These are phyloP conservation scores for Stylophora pistillata DNA, from an alignment of 64 coral and sea anemone species.

Conservation along the genomic window DNA sequence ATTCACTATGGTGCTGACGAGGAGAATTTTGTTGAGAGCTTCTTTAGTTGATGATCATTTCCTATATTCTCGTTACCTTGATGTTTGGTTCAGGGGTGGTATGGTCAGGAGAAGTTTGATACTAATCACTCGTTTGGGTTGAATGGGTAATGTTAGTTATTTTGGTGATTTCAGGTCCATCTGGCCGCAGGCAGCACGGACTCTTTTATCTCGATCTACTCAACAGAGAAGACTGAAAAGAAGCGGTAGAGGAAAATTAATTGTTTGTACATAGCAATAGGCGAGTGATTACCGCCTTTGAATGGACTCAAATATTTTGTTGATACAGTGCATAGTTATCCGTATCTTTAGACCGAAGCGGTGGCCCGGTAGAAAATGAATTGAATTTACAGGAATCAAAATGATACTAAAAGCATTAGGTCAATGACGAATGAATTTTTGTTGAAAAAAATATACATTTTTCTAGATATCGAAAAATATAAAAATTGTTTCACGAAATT, in stretches of 20 bases:
- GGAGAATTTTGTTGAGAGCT: too few relatives aligned
- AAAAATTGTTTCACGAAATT: too few relatives aligned
- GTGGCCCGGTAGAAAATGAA: neutral
- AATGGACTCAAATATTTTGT: neutral
- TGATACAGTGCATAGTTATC: neutral
- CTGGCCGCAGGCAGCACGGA: constrained; percentile 95
- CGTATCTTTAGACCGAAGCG: neutral
- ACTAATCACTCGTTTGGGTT: neutral
- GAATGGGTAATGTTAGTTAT: neutral
- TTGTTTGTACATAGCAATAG: neutral
- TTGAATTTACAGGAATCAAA: neutral
- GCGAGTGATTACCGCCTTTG: neutral
- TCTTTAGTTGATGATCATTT: too few relatives aligned
- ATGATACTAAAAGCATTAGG: neutral
- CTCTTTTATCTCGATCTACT: constrained; percentile 97
- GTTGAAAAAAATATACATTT: neutral
- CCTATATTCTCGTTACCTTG: too few relatives aligned
- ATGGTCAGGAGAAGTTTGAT: too few relatives aligned
- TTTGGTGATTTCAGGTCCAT: constrained; percentile 64
- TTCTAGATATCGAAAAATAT: too few relatives aligned
- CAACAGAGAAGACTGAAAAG: constrained; percentile 97
- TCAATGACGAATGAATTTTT: neutral
- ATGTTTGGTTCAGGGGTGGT: too few relatives aligned
- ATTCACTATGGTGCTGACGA: too few relatives aligned
- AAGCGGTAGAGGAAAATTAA: constrained; percentile 59